phyloP scores from a whole-genome alignment of 2,888 invertebrate species.

The Epirrhoe tristata region DNA sequence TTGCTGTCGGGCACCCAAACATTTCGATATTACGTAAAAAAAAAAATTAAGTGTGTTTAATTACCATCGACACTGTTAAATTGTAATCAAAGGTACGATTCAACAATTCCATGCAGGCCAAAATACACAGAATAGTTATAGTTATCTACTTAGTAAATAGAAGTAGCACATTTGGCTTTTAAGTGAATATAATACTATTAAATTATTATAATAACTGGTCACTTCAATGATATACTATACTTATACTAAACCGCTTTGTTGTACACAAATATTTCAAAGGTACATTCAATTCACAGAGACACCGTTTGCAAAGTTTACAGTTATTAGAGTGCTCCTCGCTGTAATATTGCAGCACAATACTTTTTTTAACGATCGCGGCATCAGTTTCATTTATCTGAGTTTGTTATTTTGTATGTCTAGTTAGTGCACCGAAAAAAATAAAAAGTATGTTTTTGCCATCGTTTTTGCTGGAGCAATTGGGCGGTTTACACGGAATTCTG shows the following conservation, averaged over 20 bases:
- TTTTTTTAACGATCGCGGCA: not conserved
- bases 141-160: too few relatives aligned
- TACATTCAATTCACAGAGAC: not conserved
- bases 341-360: slow-evolving; percentile 2
- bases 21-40: too few relatives aligned
- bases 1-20: too few relatives aligned
- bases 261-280: not conserved
- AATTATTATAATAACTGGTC: not conserved
- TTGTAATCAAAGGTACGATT: too few relatives aligned
- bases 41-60: too few relatives aligned
- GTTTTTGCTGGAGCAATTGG: not conserved
- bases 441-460: not conserved
- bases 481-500: not conserved
- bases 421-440: not conserved
- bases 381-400: not conserved
- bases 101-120: too few relatives aligned
- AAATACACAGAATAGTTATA: too few relatives aligned
- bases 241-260: not conserved
- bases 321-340: not conserved
- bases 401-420: not conserved
- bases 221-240: not conserved
- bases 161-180: too few relatives aligned
- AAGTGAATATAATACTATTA: not conserved
- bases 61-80: too few relatives aligned
- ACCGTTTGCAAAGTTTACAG: not conserved